Evolutionary conservation across 2,113 vertebrate genomes (phyloP).

Genomic region (Nothoprocta pentlandii): DNA sequence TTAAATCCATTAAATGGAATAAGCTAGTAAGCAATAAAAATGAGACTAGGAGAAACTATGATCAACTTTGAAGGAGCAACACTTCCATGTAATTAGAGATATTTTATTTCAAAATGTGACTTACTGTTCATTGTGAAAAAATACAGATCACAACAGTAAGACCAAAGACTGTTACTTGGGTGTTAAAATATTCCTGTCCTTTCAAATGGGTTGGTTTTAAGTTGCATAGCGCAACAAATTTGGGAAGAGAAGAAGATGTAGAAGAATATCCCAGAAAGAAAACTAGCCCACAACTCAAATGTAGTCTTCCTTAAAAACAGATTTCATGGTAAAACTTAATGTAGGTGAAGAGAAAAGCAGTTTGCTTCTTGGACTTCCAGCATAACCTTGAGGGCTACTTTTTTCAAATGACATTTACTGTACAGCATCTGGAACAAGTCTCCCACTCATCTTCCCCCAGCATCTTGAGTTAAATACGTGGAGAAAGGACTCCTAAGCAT

Average conservation of each 20-base stretch:
- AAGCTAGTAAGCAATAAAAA: slow-evolving; percentile 23
- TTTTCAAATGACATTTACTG: background rate
- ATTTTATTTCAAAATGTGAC: background rate
- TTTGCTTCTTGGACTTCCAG: slow-evolving; percentile 27
- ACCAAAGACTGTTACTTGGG: background rate
- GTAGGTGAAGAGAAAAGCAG: background rate
- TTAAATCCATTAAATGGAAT: background rate
- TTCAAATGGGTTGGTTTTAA: background rate
- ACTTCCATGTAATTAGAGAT: background rate
- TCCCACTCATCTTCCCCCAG: background rate
- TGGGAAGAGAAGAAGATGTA: too few species aligned
- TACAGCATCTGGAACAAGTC: slow-evolving; percentile 31
- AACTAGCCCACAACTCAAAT: too few species aligned
- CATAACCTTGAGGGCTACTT: background rate
- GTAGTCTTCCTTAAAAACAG: background rate
- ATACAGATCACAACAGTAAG: background rate
- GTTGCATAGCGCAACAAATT: background rate
- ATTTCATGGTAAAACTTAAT: background rate
- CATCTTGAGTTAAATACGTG: slow-evolving; percentile 32
- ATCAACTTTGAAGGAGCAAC: background rate
- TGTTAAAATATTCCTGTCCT: background rate
- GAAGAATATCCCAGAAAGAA: too few species aligned
- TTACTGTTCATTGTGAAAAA: background rate
- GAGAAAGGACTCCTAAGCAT: slow-evolving; percentile 39
- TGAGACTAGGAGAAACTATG: background rate